These are phyloP conservation scores for Pitta sordida DNA, from an alignment of 2,113 vertebrate species.

Conservation along the genomic window DNA sequence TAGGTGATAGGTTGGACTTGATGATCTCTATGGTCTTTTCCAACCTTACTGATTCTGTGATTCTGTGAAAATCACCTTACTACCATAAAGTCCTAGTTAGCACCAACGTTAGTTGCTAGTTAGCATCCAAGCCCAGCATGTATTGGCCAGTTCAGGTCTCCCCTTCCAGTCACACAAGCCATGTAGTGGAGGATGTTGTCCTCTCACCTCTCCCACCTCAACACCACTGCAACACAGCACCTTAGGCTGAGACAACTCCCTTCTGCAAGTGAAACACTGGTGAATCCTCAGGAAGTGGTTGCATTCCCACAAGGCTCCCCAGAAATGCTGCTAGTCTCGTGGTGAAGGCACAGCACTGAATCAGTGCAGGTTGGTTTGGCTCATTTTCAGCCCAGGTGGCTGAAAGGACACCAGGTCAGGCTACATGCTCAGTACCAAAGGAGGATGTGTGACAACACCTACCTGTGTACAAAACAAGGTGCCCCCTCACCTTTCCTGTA, in stretches of 20 bases:
- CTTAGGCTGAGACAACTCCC: background rate
- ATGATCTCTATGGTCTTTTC: too few species aligned
- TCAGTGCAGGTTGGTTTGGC: background rate
- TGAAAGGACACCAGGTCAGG: background rate
- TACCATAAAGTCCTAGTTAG: background rate
- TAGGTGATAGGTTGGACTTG: too few species aligned
- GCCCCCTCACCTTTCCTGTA: background rate
- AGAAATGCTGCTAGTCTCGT: background rate
- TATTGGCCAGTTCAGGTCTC: background rate
- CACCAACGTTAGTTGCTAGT: fast-evolving
- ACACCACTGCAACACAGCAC: background rate
- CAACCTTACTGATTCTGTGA: too few species aligned
- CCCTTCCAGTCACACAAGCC: background rate
- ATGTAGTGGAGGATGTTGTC: background rate
- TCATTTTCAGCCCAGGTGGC: background rate
- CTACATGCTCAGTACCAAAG: background rate
- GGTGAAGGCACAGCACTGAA: background rate
- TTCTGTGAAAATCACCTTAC: background rate
- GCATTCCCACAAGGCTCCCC: background rate
- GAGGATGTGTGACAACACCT: background rate
- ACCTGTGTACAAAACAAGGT: background rate
- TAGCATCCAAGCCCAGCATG: fast-evolving
- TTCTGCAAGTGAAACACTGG: background rate
- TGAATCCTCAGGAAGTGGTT: background rate
- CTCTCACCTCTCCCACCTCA: background rate